Percentiles rank a stretch among this genome's conserved stretches.
These are phyloP conservation scores for Aldabrachelys gigantea DNA, from an alignment of 2,113 vertebrate species.

Conservation along the genomic window DNA sequence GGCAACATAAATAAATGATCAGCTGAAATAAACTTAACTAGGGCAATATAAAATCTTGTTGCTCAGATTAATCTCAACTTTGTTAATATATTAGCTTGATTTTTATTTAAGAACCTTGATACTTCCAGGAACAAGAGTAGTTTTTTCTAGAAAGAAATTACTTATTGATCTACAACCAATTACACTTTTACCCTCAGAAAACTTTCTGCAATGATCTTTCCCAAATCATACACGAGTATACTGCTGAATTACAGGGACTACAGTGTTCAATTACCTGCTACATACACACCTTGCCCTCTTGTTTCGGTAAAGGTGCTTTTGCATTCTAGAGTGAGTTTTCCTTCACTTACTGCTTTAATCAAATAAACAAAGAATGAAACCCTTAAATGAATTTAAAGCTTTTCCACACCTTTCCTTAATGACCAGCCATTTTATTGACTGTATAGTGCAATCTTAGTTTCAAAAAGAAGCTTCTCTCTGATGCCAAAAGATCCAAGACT, in stretches of 20 bases:
- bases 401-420: background rate
- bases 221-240: slow-evolving; percentile 9
- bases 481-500: background rate
- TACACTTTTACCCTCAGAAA: slow-evolving; percentile 72
- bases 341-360: background rate
- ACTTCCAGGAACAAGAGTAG: slow-evolving; percentile 57
- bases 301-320: slow-evolving; percentile 17
- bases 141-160: slow-evolving; percentile 70
- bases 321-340: background rate
- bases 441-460: background rate
- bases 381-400: background rate
- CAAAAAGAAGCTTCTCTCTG: slow-evolving; percentile 13
- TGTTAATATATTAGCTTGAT: slow-evolving; percentile 57
- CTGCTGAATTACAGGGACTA: slow-evolving; percentile 56
- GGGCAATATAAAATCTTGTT: slow-evolving; percentile 53
- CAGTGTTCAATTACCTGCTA: background rate
- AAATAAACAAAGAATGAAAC: background rate
- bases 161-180: slow-evolving; percentile 77
- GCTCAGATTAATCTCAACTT: slow-evolving; percentile 65
- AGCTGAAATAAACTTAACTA: slow-evolving; percentile 66
- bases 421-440: fast-evolving
- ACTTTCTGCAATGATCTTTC: slow-evolving; percentile 56
- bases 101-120: slow-evolving; percentile 65
- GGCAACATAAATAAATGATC: slow-evolving; percentile 76
- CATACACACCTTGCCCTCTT: background rate